Conservation (phyloP, 2,797 vertebrate genomes). For the Pelobates cultripes region DNA sequence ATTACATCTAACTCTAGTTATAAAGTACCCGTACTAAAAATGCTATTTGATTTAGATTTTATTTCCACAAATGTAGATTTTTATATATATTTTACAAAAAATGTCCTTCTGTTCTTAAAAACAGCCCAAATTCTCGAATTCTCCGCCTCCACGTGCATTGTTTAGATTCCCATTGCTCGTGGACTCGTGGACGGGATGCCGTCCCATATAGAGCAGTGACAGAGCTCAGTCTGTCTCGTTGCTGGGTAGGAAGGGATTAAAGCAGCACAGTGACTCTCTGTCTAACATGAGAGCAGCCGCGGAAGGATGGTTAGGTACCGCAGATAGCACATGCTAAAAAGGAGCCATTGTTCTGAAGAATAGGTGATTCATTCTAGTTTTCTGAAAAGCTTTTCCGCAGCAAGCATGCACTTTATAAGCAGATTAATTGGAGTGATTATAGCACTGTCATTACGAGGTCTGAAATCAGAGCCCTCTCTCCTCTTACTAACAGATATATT, state of each 20-base stretch:
- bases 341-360: conserved; percentile 38
- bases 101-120: no score
- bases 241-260: conserved; percentile 1
- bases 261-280: conserved; percentile 11
- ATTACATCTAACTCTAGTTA: no score
- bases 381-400: conserved; percentile 20
- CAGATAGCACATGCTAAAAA: conserved; percentile 10
- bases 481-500: background rate
- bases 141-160: background rate
- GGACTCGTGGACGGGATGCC: no score
- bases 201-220: no score
- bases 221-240: background rate
- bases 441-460: conserved; percentile 14
- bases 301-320: background rate
- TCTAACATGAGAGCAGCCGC: conserved; percentile 1
- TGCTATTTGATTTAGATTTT: no score
- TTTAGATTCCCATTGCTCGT: background rate
- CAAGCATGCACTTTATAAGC: conserved; percentile 11
- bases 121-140: background rate
- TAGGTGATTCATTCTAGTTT: conserved; percentile 34
- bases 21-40: no score
- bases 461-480: conserved; percentile 4
- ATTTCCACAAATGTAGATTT: no score
- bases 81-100: no score
- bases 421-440: conserved; percentile 44